Base-by-base conservation (phyloP, 2,888 invertebrate species). In the Pogonocherus hispidulus region DNA sequence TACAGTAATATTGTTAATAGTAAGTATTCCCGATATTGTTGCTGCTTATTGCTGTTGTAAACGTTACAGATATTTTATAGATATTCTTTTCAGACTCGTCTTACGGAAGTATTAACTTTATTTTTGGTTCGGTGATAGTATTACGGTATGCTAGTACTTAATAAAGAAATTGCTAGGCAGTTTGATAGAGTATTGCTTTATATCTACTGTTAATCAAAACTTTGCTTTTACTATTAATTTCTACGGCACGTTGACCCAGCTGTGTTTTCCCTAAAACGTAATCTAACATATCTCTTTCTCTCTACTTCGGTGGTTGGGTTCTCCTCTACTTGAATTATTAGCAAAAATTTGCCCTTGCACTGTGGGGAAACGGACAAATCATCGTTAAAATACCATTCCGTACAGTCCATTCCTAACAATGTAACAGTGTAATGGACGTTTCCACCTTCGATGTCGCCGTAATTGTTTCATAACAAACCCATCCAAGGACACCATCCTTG, bases 11-110 rank as follows among this genome's bases (percentile, higher is more conserved):
- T 64, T 70, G 74, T 71, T 69, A 67, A 71, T 71, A 70, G 65
- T 65, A 63, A 51, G 63, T 71, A 71, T 59, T 68, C 46, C 67
- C 32, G 52, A 52, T 70, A 71, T 73, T 76, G 71, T 75, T 75
- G 71, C 73, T 68, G 78, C 78, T 77, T 78, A 67, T 73, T 66
- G 73, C 69, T 72, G 73, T 75, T 73, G 71, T 77, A 68, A 64
- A 59, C 68, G 44, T 68, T 46, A 64, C 63, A 52, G 41, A 57
- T 66, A 71, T 70, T 71, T 70, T 64, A 64, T 49, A 32, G 51
- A 51, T 51, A 44, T 69, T 69, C 22, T 51, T 66, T 67, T 55
- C 19, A 54, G 57, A 64, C 47, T 59, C 55, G 44, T 70, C 52
- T 63, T 66, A 66, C 35, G 23, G 35, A 35, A 54, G 52, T 52